Evolutionary conservation across 1,140 invertebrate genomes (phyloP).

Genomic region (Lucilia cuprina): DNA sequence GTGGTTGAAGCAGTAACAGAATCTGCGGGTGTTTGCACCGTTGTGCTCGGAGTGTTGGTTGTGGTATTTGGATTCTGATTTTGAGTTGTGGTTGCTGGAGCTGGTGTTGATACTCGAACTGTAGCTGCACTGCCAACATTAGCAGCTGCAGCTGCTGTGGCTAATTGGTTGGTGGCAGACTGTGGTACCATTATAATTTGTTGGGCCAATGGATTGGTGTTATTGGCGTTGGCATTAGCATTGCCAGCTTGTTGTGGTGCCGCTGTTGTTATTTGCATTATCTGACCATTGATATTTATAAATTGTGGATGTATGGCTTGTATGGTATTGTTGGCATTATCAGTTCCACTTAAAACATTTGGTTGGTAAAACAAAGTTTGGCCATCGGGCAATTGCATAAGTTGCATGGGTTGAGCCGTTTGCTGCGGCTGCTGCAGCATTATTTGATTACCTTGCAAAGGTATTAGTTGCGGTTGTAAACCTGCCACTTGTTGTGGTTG

Average conservation of each 20-base stretch:
- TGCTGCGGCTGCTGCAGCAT: constrained; percentile 57
- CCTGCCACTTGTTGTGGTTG: constrained; percentile 47
- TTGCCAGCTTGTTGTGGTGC: constrained; percentile 38
- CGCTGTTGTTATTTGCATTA: constrained; percentile 70
- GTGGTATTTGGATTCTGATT: constrained; percentile 45
- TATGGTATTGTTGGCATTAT: constrained; percentile 43
- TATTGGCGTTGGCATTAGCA: not conserved
- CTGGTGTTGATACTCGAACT: constrained; percentile 44
- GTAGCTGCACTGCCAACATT: constrained; percentile 43
- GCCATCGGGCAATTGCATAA: constrained; percentile 92
- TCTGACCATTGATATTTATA: constrained; percentile 77
- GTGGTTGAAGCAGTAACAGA: constrained; percentile 4
- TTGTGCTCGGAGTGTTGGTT: constrained; percentile 39
- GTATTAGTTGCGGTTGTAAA: constrained; percentile 44
- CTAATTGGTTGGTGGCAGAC: constrained; percentile 53
- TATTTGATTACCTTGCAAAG: constrained; percentile 55
- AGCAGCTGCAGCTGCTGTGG: constrained; percentile 60
- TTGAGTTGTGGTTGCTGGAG: constrained; percentile 60
- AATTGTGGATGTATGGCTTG: constrained; percentile 69
- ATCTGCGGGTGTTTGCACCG: constrained; percentile 39
- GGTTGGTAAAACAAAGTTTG: constrained; percentile 92
- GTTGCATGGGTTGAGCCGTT: constrained; percentile 73
- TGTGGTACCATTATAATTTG: constrained; percentile 61
- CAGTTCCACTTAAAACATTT: constrained; percentile 24
- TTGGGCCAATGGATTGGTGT: constrained; percentile 43